These are phyloP conservation scores for Dendrocincla tyrannina DNA, from an alignment of 2,797 vertebrate species.

Conservation along the genomic window DNA sequence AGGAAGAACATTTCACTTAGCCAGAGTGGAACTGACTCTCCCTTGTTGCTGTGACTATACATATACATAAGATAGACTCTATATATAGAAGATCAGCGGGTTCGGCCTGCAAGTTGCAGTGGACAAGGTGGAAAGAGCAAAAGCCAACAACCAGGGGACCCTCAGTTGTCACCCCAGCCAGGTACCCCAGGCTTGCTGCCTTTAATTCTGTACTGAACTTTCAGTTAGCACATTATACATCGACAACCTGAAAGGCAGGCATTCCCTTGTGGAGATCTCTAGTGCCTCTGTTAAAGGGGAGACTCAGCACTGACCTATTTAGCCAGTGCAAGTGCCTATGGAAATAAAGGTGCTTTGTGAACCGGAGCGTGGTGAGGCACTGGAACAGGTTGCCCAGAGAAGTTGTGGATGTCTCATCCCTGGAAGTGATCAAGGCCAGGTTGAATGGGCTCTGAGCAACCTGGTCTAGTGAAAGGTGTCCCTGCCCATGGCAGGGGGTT, in stretches of 20 bases:
- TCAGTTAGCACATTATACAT: neutral
- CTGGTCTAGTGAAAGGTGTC: neutral
- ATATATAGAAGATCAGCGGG: neutral
- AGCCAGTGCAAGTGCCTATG: neutral
- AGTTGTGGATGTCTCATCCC: neutral
- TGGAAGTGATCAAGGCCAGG: neutral
- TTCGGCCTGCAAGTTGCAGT: neutral
- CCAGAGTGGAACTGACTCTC: neutral
- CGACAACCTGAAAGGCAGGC: neutral
- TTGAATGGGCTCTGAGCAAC: neutral
- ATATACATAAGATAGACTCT: neutral
- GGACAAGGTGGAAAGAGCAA: neutral
- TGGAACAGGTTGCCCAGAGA: neutral
- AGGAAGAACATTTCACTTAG: neutral
- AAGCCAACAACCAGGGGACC: neutral
- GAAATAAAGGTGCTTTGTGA: neutral
- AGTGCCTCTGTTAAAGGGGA: neutral
- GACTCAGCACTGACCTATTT: neutral
- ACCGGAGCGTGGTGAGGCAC: neutral
- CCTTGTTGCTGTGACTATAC: neutral
- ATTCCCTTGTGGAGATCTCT: neutral
- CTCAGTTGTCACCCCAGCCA: neutral
- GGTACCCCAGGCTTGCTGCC: neutral
- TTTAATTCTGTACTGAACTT: neutral
- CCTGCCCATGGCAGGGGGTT: neutral